Base-by-base conservation (phyloP, 2,797 vertebrate species). In the Gymnoscopelus microlampas region DNA sequence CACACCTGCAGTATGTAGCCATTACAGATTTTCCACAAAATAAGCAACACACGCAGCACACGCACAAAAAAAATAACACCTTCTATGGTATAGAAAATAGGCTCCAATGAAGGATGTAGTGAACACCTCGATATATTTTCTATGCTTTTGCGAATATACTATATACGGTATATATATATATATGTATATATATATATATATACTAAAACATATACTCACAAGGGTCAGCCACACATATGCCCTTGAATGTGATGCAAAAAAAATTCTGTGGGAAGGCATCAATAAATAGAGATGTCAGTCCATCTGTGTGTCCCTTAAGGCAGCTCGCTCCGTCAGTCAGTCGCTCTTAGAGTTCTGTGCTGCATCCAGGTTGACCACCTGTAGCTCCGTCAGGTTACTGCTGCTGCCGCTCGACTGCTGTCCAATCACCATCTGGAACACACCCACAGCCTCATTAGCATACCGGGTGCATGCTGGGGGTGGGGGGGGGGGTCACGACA, bases 341-440 rank as follows among this genome's bases (percentile, higher is more conserved):
- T 98, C 96, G 72, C 87, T 94, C 94, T 98, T 98, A 77, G 92
- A 87, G 92, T 90, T 96, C 86, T 97, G 97, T 48, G 95, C 78
- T 5, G 94, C 81, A 26, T 98, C 97, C 91, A 98, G 88, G 89
- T 96, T 98, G 79, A 98, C 95, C 85, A 98, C 96, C 92, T 98
- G 97, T 71, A 98, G 95, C 92, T 99, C 97, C 0, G 97, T 97
- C 93, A 99, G 90, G 93, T 96, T 98, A 94, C 94, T 95, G 91
- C 92, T 93, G 94, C 95, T 95, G 91, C 91, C 94, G 92, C 95
- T 95, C 85, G 96, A 94, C 92, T 98, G 98, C 89, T 97, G 98
- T 9, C 97, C 98, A 87, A 98, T 98, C 90, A 99, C 96, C 88
- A 98, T 97, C 98, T 99, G 95, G 80, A 92, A 88, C 76, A 80